These are phyloP conservation scores for Brachionus calyciflorus DNA, from an alignment of 1,140 invertebrate genomes.

Conservation along the genomic window DNA sequence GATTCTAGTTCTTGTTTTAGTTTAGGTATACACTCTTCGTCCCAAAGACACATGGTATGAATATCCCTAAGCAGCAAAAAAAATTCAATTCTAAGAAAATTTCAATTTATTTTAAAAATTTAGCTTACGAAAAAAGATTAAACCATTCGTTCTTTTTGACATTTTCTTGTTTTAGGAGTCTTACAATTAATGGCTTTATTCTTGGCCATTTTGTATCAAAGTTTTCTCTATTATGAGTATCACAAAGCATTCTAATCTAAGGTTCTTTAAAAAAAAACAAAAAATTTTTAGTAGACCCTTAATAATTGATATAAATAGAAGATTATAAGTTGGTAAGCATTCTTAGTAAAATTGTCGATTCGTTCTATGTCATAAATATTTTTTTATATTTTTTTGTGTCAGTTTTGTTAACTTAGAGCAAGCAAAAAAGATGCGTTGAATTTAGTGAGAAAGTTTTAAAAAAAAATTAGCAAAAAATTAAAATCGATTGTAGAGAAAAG, in stretches of 20 bases:
- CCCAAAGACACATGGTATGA: constrained; percentile 89
- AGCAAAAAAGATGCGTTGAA: no score
- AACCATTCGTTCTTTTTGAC: constrained; percentile 94
- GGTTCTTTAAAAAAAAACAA: no score
- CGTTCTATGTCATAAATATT: no score
- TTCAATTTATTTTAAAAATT: neutral
- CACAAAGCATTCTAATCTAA: neutral
- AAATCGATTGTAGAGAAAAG: no score
- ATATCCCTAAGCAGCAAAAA: constrained; percentile 65
- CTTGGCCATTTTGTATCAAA: constrained; percentile 93
- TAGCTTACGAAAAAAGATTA: constrained; percentile 78
- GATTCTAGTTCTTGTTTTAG: constrained; percentile 81
- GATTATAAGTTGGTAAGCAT: no score
- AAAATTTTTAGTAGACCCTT: no score
- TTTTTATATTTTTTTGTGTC: no score
- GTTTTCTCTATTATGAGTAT: constrained; percentile 18
- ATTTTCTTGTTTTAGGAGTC: constrained; percentile 83
- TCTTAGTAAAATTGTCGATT: no score
- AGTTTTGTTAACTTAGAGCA: no score
- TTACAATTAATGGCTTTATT: constrained; percentile 87
- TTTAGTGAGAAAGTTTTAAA: no score
- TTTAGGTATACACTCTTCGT: constrained; percentile 85
- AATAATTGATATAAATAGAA: no score
- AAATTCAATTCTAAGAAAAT: constrained; percentile 37
- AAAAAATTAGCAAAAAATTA: no score